A percentile compares a stretch with the other conserved stretches of the same genome.
These are phyloP conservation scores for Drosophila ogumai DNA, from an alignment of 1,140 invertebrate genomes.

Conservation along the genomic window DNA sequence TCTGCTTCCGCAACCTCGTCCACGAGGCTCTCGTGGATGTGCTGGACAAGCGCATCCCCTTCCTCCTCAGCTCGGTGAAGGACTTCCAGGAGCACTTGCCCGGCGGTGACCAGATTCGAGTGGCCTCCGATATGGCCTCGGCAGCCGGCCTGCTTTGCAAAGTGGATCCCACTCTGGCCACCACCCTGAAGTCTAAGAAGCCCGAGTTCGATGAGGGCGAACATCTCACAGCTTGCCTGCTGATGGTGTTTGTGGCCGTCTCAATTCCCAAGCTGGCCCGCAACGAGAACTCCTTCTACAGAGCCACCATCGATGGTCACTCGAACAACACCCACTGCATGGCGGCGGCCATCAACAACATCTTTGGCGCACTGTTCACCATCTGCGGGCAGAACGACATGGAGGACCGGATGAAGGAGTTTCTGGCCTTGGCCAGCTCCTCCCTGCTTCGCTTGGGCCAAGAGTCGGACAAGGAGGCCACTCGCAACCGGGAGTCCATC, in stretches of 20 bases:
- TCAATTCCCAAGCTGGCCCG: conserved; percentile 98
- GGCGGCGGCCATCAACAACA: conserved; percentile 97
- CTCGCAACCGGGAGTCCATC: conserved; percentile 97
- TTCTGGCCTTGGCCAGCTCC: conserved; percentile 97
- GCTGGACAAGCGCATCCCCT: conserved; percentile 97
- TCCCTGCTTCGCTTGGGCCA: conserved; percentile 96
- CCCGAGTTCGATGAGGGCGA: conserved; percentile 94
- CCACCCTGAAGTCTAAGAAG: conserved; percentile 94
- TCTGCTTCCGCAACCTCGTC: conserved; percentile 96
- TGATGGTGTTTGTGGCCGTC: conserved; percentile 99
- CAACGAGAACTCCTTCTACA: conserved; percentile 94
- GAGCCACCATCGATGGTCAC: conserved; percentile 96
- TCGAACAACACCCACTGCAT: conserved; percentile 99
- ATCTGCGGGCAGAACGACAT: conserved; percentile 98
- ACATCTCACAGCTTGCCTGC: conserved; percentile 96
- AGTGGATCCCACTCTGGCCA: conserved; percentile 97
- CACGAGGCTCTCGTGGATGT: conserved; percentile 98
- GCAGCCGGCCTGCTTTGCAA: conserved; percentile 96
- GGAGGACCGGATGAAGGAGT: conserved; percentile 99
- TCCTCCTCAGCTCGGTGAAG: conserved; percentile 96
- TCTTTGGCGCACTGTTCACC: conserved; percentile 98
- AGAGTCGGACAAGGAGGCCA: conserved; percentile 97
- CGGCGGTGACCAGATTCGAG: conserved; percentile 95
- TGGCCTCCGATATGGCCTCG: conserved; percentile 98
- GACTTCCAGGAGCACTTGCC: conserved; percentile 97